These are phyloP conservation scores for Oryzias celebensis DNA, from an alignment of 2,113 vertebrate species.

Conservation along the genomic window DNA sequence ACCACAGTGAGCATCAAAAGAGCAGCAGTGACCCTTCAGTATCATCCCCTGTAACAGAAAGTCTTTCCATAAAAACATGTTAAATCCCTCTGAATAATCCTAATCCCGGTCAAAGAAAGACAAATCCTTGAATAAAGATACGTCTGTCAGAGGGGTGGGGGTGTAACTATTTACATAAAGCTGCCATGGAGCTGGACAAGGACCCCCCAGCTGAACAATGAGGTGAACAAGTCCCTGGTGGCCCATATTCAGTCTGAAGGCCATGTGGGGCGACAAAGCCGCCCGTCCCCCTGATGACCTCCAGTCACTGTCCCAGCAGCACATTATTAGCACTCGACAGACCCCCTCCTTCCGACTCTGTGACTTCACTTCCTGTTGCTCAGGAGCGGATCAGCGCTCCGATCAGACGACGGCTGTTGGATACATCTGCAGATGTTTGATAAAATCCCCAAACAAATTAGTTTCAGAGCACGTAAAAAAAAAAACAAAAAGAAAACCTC, in stretches of 20 bases:
- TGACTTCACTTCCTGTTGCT: conserved; percentile 60
- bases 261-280: conserved; percentile 88
- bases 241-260: conserved; percentile 80
- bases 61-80: conserved; percentile 66
- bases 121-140: conserved; percentile 80
- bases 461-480: too few species aligned
- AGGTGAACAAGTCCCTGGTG: conserved; percentile 82
- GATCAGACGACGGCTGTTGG: too few species aligned
- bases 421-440: too few species aligned
- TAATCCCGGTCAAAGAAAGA: conserved; percentile 71
- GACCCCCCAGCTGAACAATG: conserved; percentile 81
- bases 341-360: conserved; percentile 77
- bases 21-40: conserved; percentile 22
- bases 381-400: too few species aligned
- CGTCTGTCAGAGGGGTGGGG: conserved; percentile 77
- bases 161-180: conserved; percentile 83
- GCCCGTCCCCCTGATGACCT: conserved; percentile 42
- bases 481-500: too few species aligned
- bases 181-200: conserved; percentile 75
- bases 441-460: too few species aligned
- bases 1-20: conserved; percentile 38
- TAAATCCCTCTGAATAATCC: conserved; percentile 67
- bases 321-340: conserved; percentile 87
- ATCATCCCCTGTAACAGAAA: conserved; percentile 46
- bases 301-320: conserved; percentile 54